A percentile compares a stretch with the other conserved stretches of the same genome.
Conservation (phyloP, 2,113 vertebrate genomes). For the Casuarius casuarius region DNA sequence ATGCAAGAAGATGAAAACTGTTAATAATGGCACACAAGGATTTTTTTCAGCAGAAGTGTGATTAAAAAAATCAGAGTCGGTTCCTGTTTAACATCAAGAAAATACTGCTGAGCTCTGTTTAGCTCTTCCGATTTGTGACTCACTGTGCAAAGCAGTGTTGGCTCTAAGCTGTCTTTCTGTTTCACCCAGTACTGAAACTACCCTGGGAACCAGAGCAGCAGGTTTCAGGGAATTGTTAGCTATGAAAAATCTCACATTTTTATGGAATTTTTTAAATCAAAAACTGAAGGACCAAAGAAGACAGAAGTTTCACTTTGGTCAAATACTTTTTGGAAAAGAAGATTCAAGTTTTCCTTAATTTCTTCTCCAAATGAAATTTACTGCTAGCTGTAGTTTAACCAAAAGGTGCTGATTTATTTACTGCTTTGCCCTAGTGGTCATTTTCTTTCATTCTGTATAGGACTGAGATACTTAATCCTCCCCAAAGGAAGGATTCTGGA, state of each 20-base stretch:
- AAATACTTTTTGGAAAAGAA: neutral
- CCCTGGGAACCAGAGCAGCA: neutral
- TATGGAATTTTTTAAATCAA: neutral
- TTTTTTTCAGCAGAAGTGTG: neutral
- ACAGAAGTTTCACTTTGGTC: neutral
- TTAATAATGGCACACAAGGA: neutral
- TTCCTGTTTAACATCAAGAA: slow-evolving; percentile 11
- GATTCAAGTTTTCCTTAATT: neutral
- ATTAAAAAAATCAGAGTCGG: neutral
- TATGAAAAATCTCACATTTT: neutral
- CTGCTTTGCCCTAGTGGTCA: neutral
- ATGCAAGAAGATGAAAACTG: neutral
- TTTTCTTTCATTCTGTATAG: neutral
- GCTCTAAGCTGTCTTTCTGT: neutral
- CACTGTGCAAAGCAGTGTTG: neutral
- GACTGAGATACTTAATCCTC: neutral
- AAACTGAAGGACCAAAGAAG: neutral
- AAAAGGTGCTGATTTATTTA: neutral
- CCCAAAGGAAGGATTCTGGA: neutral
- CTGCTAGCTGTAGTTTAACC: neutral
- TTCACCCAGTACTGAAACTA: neutral
- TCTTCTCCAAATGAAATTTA: neutral
- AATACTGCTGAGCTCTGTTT: slow-evolving; percentile 12
- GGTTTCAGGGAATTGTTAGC: neutral
- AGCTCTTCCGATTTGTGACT: slow-evolving; percentile 22